Percentiles rank a stretch among this genome's conserved stretches.
Conservation (phyloP, 2,888 invertebrate genomes). For the Cheilosia vulpina region DNA sequence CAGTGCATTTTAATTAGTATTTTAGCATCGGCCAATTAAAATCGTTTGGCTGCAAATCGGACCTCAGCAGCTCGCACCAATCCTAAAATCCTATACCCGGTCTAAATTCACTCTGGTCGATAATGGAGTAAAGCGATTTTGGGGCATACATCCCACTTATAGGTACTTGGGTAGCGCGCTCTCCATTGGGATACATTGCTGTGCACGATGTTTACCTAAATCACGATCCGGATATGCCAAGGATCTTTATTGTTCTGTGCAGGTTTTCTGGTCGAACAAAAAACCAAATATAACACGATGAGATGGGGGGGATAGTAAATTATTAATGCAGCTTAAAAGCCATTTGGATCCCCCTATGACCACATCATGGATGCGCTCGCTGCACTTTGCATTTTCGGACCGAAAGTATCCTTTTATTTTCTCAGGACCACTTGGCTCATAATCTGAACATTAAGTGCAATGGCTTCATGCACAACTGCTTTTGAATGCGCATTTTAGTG, state of each 20-base stretch:
- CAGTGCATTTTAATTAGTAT: constrained; percentile 70
- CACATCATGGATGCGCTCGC: constrained; percentile 21
- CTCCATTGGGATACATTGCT: background rate
- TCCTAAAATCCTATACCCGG: constrained; percentile 15
- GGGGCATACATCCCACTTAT: constrained; percentile 11
- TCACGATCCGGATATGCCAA: constrained; percentile 20
- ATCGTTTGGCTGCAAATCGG: constrained; percentile 33
- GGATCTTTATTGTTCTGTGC: constrained; percentile 38
- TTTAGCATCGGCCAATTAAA: constrained; percentile 63
- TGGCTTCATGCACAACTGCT: constrained; percentile 68
- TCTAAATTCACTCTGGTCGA: constrained; percentile 39
- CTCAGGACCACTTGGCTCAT: constrained; percentile 61
- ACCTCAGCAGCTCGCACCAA: constrained; percentile 5
- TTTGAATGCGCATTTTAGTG: constrained; percentile 67
- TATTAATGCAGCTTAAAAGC: constrained; percentile 64
- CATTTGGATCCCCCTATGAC: constrained; percentile 36
- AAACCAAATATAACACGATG: constrained; percentile 11
- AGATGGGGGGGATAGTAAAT: constrained; percentile 34
- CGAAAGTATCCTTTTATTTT: constrained; percentile 39
- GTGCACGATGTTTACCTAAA: constrained; percentile 23
- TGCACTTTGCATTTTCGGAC: constrained; percentile 42
- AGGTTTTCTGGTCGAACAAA: background rate
- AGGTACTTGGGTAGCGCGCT: too few species aligned
- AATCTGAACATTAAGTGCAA: constrained; percentile 72
- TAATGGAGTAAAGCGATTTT: constrained; percentile 26